Conservation (phyloP, 37 sponge, comb jelly and placozoan genomes). For the Agelas oroides region DNA sequence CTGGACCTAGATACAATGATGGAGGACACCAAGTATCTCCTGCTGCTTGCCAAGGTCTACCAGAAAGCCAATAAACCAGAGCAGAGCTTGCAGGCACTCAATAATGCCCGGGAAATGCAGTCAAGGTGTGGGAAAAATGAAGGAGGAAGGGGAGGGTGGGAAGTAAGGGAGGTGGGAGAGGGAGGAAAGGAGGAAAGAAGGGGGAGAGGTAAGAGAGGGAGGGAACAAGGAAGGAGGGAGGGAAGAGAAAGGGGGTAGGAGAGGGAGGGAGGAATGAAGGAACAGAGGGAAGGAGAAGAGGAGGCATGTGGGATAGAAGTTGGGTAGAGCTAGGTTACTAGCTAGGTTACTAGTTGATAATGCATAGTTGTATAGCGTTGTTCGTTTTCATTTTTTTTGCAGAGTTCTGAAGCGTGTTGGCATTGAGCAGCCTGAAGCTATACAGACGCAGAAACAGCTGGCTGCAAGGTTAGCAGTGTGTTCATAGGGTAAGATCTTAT, state of each 20-base stretch:
- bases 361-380: too few relatives aligned
- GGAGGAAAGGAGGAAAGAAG: background rate
- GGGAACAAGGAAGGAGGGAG: background rate
- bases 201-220: background rate
- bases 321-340: too few relatives aligned
- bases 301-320: too few relatives aligned
- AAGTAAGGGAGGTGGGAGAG: background rate
- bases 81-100: conserved; percentile 51
- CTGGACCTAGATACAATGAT: conserved; percentile 46
- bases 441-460: conserved; percentile 44
- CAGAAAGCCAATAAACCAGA: conserved; percentile 14
- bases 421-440: conserved; percentile 70
- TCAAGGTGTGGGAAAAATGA: conserved; percentile 29
- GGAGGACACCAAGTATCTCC: conserved; percentile 37
- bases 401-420: conserved; percentile 72
- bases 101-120: conserved; percentile 56
- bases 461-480: conserved; percentile 66
- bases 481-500: background rate
- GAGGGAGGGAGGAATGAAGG: too few relatives aligned
- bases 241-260: too few relatives aligned
- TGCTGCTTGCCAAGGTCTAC: conserved; percentile 73
- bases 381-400: background rate
- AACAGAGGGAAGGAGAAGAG: background rate
- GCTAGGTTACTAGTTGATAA: too few relatives aligned
- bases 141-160: background rate